A percentile compares a stretch with the other conserved stretches of the same genome.
phyloP scores from a whole-genome alignment of 2,797 vertebrate species.

The Helicolenus hilgendorfi region DNA sequence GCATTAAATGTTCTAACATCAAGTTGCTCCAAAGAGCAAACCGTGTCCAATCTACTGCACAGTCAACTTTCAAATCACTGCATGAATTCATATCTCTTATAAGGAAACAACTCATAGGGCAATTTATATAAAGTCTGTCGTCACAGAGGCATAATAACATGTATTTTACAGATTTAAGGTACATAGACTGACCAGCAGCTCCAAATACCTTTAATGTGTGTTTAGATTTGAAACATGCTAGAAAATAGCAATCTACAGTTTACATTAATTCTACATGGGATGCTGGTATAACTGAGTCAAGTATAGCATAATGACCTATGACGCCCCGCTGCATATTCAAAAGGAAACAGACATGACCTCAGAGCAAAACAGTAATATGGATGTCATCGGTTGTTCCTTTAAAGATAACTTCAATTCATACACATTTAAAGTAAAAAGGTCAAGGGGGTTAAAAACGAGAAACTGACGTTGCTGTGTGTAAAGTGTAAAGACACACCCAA shows the following conservation, averaged over 20 bases:
- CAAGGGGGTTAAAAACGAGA: constrained; percentile 13
- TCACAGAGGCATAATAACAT: constrained; percentile 61
- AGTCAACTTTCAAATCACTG: constrained; percentile 52
- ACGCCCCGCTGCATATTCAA: constrained; percentile 61
- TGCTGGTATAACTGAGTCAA: constrained; percentile 46
- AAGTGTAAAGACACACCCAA: constrained; percentile 46
- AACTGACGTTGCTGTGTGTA: constrained; percentile 35
- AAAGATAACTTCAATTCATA: constrained; percentile 2
- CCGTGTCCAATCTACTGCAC: constrained; percentile 37
- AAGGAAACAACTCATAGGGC: constrained; percentile 62
- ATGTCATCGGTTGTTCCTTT: not conserved
- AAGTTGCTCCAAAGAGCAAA: constrained; percentile 47
- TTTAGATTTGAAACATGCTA: constrained; percentile 71
- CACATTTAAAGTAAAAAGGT: not conserved
- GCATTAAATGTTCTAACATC: constrained; percentile 45
- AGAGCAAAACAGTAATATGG: not conserved
- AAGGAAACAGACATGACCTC: constrained; percentile 70
- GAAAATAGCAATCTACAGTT: constrained; percentile 63
- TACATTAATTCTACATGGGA: constrained; percentile 43
- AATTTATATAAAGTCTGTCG: constrained; percentile 55
- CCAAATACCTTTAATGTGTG: constrained; percentile 85
- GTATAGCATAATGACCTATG: constrained; percentile 40
- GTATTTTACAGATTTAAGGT: constrained; percentile 80
- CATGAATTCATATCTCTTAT: constrained; percentile 55
- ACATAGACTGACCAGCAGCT: constrained; percentile 93